Percentiles rank a stretch among this genome's conserved stretches.
Conservation (phyloP, 2,888 invertebrate genomes). For the Drosophila meridionalis region DNA sequence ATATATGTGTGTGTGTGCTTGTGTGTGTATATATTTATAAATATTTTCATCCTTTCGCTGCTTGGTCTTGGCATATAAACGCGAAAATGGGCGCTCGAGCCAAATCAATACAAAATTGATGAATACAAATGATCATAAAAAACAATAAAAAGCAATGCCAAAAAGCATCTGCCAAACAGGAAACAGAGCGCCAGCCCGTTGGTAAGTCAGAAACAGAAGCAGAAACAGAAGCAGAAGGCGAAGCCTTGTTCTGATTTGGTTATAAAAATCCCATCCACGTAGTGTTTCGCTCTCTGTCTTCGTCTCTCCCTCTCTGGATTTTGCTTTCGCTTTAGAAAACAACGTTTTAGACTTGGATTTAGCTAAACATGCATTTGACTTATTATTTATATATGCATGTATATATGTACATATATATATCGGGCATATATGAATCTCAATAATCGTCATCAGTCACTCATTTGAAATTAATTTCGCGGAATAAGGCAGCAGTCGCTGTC, state of each 20-base stretch:
- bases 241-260: slow-evolving; percentile 72
- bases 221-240: slow-evolving; percentile 1
- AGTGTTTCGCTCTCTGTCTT: slow-evolving; percentile 16
- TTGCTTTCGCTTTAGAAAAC: not conserved
- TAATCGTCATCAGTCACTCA: slow-evolving; percentile 64
- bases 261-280: slow-evolving; percentile 78
- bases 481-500: slow-evolving; percentile 38
- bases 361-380: slow-evolving; percentile 47
- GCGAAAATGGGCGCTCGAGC: slow-evolving; percentile 15
- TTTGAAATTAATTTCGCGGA: slow-evolving; percentile 76
- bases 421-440: slow-evolving; percentile 29
- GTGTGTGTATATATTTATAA: not conserved
- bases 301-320: not conserved
- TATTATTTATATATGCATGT: slow-evolving; percentile 51
- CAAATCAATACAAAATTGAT: slow-evolving; percentile 79
- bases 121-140: slow-evolving; percentile 82
- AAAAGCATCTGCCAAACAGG: slow-evolving; percentile 65
- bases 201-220: not conserved
- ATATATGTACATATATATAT: not conserved
- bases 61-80: slow-evolving; percentile 8
- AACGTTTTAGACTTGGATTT: slow-evolving; percentile 1
- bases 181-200: slow-evolving; percentile 38
- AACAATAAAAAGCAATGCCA: slow-evolving; percentile 78
- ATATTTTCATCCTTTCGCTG: slow-evolving; percentile 66
- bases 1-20: not conserved